Evolutionary conservation across 1,140 invertebrate genomes (phyloP), one percentile per base, ranked within the genome.

Genomic region (Chironomus tepperi): DNA sequence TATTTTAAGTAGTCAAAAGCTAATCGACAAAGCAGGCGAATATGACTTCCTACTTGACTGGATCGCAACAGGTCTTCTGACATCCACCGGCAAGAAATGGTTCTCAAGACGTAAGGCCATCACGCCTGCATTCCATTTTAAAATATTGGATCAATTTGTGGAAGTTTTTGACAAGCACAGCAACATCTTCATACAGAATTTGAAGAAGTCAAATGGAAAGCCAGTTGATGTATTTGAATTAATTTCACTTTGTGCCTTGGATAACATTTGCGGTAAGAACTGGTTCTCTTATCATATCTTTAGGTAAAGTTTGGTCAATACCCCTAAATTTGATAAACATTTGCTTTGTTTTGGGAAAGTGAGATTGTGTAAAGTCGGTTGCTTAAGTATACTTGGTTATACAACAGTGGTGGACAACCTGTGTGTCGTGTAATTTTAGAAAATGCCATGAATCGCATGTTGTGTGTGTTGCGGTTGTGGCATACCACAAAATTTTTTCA

Each of bases 51-150:
- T 70, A 19, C 9, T 21, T 5, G 65, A 18, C 12, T 70, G 65
- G 65, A 15, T 70, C 1, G 65, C 18, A n/a, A 70, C 65, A 21
- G 65, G 65, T 18, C 18, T 70, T 10, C 10, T 70, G 5, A 70
- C 18, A 19, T 16, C 65, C 3, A 70, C n/a, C 19, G 86, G 86
- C 43, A 77, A 80, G 18, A 92, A 93, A 79, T 97, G 95, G 95
- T 86, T 87, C 70, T 83, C 84, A 12, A 84, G 92, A 16, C 84
- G 94, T 19, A 94, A 92, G 82, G 85, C 95, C 73, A 83, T 97
- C 8, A 92, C 92, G 1, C 94, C 94, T 9, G 89, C 93, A 0
- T 97, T 97, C 79, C 94, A 96, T 81, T 95, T 94, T 79, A 89
- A 90, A 78, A 93, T 95, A 73, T 82, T 96, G 3, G 89, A 94